Base-by-base conservation (phyloP, 1,140 invertebrate species). In the Aphis craccivora region DNA sequence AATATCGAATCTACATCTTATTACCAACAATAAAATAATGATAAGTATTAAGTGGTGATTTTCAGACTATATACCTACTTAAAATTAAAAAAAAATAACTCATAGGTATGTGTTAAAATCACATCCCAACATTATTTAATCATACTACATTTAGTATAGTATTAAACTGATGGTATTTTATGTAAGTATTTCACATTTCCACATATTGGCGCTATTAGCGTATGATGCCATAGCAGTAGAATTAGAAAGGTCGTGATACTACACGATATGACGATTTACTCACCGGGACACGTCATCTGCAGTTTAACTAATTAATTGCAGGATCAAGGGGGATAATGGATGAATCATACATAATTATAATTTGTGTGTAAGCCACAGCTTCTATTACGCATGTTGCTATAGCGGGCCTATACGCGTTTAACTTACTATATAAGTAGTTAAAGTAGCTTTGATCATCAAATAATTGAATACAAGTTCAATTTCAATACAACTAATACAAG, bases 271-370 rank as follows among this genome's bases (percentile, higher is more conserved):
- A 83, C 35, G 76, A 83, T 83, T 22, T 83, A 37, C 76, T 23
- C n/a, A 83, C 7, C n/a, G 35, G 22, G 20, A 83, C 76, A 37
- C 35, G 76, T 83, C 20, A 37, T 83, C 20, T 37, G 76, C 35
- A 83, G 76, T 83, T 37, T 37, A 83, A 37, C 22, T 83, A 83
- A 83, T 37, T 37, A 83, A 83, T 37, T 83, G 18, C 22, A 83
- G 35, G 35, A 83, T 83, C 76, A 23, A 83, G n/a, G 20, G 22
- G 18, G 20, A 83, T 83, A 37, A 83, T 9, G 18, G 22, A 83
- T 83, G 76, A 83, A 37, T 83, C 76, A 83, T 83, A 37, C n/a
- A 76, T 76, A 76, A 76, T 76, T n/a, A 76, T n/a, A 76, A 76
- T 76, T 76, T 14, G 14, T n/a, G n/a, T 35, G 60, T n/a, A n/a